Conservation (phyloP, 2,888 invertebrate species). For the Lochmaea crataegi region DNA sequence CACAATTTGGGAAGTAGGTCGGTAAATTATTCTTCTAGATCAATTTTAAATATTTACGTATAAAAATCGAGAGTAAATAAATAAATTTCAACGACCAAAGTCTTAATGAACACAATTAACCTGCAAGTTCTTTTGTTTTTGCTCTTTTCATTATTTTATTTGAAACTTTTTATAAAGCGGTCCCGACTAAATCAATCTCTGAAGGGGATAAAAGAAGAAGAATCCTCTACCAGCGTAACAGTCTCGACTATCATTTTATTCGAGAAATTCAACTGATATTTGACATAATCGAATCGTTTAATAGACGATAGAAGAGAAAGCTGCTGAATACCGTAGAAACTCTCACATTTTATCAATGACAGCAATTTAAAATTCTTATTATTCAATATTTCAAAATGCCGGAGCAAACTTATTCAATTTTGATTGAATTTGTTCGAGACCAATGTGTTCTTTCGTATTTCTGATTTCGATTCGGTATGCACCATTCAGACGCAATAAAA, state of each 20-base stretch:
- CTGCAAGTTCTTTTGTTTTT: no score
- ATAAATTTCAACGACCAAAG: no score
- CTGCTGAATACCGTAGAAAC: not conserved
- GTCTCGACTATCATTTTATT: not conserved
- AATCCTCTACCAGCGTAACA: not conserved
- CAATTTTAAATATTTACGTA: no score
- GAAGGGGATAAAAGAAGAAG: not conserved
- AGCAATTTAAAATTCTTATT: slow-evolving; percentile 9
- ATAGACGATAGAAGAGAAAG: not conserved
- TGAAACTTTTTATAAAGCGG: no score
- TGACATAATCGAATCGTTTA: not conserved
- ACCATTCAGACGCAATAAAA: not conserved
- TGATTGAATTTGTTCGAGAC: slow-evolving; percentile 8
- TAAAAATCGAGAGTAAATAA: no score
- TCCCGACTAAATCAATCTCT: not conserved
- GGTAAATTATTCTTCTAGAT: no score
- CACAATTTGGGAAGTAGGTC: no score
- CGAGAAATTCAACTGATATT: not conserved
- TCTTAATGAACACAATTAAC: no score
- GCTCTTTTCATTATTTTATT: no score
- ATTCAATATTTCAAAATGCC: slow-evolving; percentile 1
- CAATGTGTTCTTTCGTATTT: not conserved
- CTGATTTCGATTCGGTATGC: slow-evolving; percentile 1
- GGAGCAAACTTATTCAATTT: slow-evolving; percentile 9
- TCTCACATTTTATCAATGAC: not conserved